Evolutionary conservation across 2,113 vertebrate species (phyloP).

Genomic region (Genyomyrus donnyi): DNA sequence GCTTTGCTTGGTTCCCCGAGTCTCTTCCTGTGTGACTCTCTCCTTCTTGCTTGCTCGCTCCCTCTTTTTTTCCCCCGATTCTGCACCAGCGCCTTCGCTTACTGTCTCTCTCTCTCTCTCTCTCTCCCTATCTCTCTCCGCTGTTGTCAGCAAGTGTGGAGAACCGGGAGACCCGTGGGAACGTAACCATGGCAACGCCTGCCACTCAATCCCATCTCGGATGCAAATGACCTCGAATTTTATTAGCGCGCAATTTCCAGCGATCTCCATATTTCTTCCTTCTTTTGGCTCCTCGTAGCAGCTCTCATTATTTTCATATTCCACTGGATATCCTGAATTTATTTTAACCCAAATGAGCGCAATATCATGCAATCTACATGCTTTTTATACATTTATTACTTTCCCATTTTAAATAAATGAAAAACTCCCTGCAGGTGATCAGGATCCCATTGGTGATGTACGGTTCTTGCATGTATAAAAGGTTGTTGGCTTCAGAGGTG

Average conservation of each 20-base stretch:
- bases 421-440: constrained; percentile 28
- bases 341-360: constrained; percentile 34
- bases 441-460: constrained; percentile 24
- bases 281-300: constrained; percentile 20
- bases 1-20: constrained; percentile 18
- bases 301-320: constrained; percentile 35
- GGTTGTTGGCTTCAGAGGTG: constrained; percentile 4
- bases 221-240: constrained; percentile 54
- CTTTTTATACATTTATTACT: constrained; percentile 33
- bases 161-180: constrained; percentile 47
- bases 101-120: constrained; percentile 18
- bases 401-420: constrained; percentile 24
- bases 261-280: constrained; percentile 38
- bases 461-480: constrained; percentile 20
- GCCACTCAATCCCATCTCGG: constrained; percentile 52
- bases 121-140: constrained; percentile 31
- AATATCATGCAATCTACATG: constrained; percentile 39
- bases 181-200: constrained; percentile 48
- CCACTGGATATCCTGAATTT: constrained; percentile 38
- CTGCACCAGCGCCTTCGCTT: constrained; percentile 15
- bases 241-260: constrained; percentile 52
- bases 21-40: constrained; percentile 20
- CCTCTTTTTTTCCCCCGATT: not conserved
- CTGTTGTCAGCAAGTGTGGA: constrained; percentile 41
- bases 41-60: constrained; percentile 15